phyloP scores from a whole-genome alignment of 2,888 invertebrate genomes.

The Spodoptera picta region DNA sequence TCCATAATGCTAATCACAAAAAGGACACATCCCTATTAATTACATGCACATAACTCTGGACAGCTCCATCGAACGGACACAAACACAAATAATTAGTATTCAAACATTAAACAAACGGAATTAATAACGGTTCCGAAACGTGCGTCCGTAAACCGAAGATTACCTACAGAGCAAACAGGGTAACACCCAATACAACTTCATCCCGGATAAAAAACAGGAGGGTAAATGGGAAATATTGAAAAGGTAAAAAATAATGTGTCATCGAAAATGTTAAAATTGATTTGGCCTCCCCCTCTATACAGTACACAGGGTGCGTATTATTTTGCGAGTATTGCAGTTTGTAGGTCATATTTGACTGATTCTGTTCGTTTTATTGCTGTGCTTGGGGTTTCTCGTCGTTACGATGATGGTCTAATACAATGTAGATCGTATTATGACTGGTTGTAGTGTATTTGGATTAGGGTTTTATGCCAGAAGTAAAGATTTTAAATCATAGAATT shows the following conservation, averaged over 20 bases:
- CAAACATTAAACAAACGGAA: conserved; percentile 28
- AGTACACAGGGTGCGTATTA: conserved; percentile 18
- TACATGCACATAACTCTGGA: not conserved
- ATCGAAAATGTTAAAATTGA: conserved; percentile 67
- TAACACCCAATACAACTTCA: conserved; percentile 46
- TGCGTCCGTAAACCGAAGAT: conserved; percentile 49
- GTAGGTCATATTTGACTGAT: conserved; percentile 30
- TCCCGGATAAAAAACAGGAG: conserved; percentile 48
- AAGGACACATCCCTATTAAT: not conserved
- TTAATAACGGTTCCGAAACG: conserved; percentile 32
- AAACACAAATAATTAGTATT: conserved; percentile 37
- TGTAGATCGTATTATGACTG: not conserved
- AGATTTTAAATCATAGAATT: too few species aligned
- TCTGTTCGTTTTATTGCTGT: conserved; percentile 10
- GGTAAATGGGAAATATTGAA: conserved; percentile 64
- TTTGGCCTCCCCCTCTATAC: conserved; percentile 55
- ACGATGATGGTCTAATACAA: not conserved
- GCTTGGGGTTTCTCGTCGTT: not conserved
- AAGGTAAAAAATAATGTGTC: conserved; percentile 66
- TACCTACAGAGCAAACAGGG: conserved; percentile 46
- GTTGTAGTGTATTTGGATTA: not conserved
- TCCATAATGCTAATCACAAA: conserved; percentile 4
- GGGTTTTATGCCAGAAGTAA: too few species aligned
- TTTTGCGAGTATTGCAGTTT: conserved; percentile 39
- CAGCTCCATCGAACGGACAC: conserved; percentile 18